Evolutionary conservation across 2,113 vertebrate species (phyloP).

Genomic region (Gallinago paraguaiae): DNA sequence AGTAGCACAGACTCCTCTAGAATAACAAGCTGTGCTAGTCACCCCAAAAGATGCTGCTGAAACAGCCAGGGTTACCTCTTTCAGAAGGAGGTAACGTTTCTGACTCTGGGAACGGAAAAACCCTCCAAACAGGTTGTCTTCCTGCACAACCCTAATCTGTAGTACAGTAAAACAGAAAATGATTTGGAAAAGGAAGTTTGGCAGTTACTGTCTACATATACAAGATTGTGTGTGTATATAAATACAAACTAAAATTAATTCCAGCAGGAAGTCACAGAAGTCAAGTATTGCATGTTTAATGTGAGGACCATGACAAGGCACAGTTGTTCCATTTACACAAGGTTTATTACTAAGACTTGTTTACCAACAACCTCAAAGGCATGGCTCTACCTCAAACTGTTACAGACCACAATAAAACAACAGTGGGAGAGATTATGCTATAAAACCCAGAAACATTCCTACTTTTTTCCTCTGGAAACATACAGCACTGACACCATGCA

Average conservation of each 20-base stretch:
- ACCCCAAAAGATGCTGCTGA: not conserved
- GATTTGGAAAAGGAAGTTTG: not conserved
- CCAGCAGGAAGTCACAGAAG: not conserved
- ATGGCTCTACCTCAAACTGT: not conserved
- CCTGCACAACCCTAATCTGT: not conserved
- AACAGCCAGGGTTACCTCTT: not conserved
- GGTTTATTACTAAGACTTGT: not conserved
- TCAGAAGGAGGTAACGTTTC: not conserved
- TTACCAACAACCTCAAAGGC: not conserved
- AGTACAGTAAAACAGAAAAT: not conserved
- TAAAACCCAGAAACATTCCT: not conserved
- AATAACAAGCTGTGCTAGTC: not conserved
- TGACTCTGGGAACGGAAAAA: not conserved
- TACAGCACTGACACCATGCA: not conserved
- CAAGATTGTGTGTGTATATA: not conserved
- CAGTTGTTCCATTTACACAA: not conserved
- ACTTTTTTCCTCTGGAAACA: not conserved
- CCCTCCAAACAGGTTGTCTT: not conserved
- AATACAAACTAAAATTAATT: not conserved
- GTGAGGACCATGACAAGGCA: not conserved
- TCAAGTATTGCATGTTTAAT: not conserved
- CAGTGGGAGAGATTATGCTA: not conserved
- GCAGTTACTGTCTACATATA: not conserved
- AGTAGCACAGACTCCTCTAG: not conserved
- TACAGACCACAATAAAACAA: not conserved